phyloP scores from a whole-genome alignment of 1,140 invertebrate genomes.

The Aphelenchoides besseyi region DNA sequence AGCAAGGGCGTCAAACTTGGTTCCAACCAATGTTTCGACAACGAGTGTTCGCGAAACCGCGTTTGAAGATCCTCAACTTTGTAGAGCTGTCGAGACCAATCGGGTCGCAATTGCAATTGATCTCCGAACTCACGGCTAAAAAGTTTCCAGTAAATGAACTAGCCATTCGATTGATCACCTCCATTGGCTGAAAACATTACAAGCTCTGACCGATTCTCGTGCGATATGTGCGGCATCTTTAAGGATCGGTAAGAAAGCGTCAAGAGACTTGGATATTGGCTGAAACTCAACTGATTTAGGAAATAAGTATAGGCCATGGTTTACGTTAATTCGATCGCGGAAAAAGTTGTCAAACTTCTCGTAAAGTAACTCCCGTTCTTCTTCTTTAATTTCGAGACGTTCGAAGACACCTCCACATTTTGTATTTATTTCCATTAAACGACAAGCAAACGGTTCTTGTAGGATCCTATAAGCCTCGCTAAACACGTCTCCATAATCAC shows the following conservation, averaged over 20 bases:
- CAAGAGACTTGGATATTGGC: slow-evolving; percentile 45
- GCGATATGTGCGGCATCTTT: slow-evolving; percentile 36
- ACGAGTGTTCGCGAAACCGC: slow-evolving; percentile 31
- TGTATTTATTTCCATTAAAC: slow-evolving; percentile 43
- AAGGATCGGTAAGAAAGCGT: slow-evolving; percentile 35
- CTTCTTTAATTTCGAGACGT: slow-evolving; percentile 6
- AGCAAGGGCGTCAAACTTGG: slow-evolving; percentile 38
- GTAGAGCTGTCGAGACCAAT: slow-evolving; percentile 44
- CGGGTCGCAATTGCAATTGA: slow-evolving; percentile 38
- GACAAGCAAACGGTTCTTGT: slow-evolving; percentile 40
- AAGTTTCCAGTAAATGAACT: slow-evolving; percentile 19
- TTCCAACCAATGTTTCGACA: slow-evolving; percentile 39
- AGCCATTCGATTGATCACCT: slow-evolving; percentile 29
- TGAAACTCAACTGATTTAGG: slow-evolving; percentile 29
- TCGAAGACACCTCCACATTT: slow-evolving; percentile 36
- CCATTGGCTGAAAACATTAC: slow-evolving; percentile 27
- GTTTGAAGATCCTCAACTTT: slow-evolving; percentile 42
- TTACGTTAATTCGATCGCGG: slow-evolving; percentile 37
- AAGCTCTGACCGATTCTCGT: slow-evolving; percentile 31
- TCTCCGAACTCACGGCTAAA: slow-evolving; percentile 38
- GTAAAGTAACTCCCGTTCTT: slow-evolving; percentile 33
- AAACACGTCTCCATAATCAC: slow-evolving; percentile 42
- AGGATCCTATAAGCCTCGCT: slow-evolving; percentile 29
- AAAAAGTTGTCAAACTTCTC: slow-evolving; percentile 36
- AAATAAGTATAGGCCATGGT: slow-evolving; percentile 23